Evolutionary conservation across 2,888 invertebrate genomes (phyloP).

Genomic region (Thyatira batis): DNA sequence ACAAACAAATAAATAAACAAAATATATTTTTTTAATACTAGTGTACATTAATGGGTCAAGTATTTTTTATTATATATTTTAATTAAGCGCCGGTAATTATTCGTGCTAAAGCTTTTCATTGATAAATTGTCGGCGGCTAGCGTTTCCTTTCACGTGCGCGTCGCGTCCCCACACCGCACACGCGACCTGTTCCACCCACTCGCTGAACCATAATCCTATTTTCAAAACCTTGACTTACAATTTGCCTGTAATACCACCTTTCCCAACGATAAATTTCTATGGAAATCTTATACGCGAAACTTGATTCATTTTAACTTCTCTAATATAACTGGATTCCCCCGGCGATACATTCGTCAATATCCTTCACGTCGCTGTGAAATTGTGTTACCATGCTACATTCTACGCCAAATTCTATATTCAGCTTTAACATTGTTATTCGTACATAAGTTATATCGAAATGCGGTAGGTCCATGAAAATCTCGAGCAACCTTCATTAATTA

Average conservation of each 20-base stretch:
- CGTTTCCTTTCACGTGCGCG: neutral
- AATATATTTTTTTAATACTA: too few relatives aligned
- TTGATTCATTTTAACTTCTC: neutral
- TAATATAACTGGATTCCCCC: neutral
- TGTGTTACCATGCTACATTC: neutral
- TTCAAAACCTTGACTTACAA: conserved; percentile 1
- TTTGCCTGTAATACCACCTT: neutral
- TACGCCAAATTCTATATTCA: neutral
- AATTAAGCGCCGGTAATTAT: neutral
- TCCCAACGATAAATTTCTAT: neutral
- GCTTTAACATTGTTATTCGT: neutral
- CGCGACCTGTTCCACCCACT: conserved; percentile 3
- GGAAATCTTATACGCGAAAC: neutral
- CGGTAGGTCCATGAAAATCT: neutral
- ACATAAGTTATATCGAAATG: neutral
- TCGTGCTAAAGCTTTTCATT: conserved; percentile 1
- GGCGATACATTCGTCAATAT: neutral
- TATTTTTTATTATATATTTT: neutral
- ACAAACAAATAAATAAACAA: too few relatives aligned
- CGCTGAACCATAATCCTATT: conserved; percentile 2
- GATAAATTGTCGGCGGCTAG: neutral
- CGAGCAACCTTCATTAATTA: neutral
- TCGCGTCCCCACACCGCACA: neutral
- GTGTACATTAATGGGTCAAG: too few relatives aligned
- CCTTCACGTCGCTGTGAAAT: neutral